Conservation (phyloP, 2,113 vertebrate genomes). For the Muntiacus reevesi region DNA sequence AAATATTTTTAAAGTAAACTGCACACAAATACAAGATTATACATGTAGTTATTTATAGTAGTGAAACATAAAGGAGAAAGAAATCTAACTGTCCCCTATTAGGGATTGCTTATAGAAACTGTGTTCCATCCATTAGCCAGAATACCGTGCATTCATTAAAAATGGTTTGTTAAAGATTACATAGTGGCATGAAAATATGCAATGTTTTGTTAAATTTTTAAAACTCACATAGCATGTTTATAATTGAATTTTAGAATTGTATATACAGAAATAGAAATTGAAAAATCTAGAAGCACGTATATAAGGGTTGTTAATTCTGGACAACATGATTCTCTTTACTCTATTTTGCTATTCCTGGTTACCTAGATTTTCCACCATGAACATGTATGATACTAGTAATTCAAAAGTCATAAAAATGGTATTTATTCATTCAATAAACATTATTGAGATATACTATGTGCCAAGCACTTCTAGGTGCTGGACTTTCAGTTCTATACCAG, state of each 20-base stretch:
- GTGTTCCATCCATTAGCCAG: background rate
- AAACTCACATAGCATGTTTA: background rate
- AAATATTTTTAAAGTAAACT: background rate
- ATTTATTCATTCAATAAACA: background rate
- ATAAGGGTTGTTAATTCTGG: background rate
- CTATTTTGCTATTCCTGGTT: background rate
- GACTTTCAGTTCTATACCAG: background rate
- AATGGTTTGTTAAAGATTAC: background rate
- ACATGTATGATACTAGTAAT: background rate
- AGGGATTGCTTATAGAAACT: background rate
- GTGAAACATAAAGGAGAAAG: background rate
- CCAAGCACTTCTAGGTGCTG: background rate
- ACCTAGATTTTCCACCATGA: background rate
- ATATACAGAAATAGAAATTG: background rate
- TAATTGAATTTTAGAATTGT: conserved; percentile 1
- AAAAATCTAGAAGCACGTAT: background rate
- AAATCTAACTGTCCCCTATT: background rate
- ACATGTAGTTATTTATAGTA: background rate
- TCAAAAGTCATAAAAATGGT: background rate
- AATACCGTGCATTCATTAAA: background rate
- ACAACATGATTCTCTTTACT: background rate
- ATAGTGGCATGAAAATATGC: background rate
- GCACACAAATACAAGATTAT: background rate
- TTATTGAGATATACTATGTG: background rate
- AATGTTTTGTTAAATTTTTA: background rate